Evolutionary conservation across 2,888 invertebrate genomes (phyloP), one percentile per base, ranked within the genome.

Genomic region (Flabesymbios commensalis): DNA sequence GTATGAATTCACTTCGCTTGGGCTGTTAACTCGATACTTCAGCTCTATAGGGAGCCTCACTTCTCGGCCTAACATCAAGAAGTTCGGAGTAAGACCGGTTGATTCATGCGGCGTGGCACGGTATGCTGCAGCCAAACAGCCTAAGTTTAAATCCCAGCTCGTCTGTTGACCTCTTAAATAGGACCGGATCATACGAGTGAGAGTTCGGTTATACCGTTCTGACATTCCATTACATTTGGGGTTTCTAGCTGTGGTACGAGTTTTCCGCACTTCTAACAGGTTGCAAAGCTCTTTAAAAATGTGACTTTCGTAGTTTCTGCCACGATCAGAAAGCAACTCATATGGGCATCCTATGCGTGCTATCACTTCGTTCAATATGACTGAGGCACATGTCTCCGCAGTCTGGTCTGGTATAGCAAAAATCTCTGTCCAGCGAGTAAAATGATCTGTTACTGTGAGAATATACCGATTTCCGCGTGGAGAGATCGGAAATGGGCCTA

Each of bases 61-160:
- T 54, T 68, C 68, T 26, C 61, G 49, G 31, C 67, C 63, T 0
- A 69, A 52, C 62, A 69, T 63, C 28, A 70, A 33, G 2, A 41
- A 19, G 41, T 61, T 60, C 41, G 69, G 71, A 19, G 61, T 57
- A 33, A 39, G 65, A 0, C 52, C 45, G 3, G 70, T 68, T 52
- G 56, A 57, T 22, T 64, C 48, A 33, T 68, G 68, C 10, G 29
- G 29, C 1, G 65, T 51, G 17, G 63, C 33, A 7, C 64, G 39
- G 45, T 68, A 68, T n/a, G 69, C 71, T 22, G 61, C 33, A 41
- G 54, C 31, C 4, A 67, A 41, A 64, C 52, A 62, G 1, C 62
- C 65, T 10, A 69, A 45, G 48, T 69, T 59, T 22, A 62, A 59
- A 55, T 69, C 71, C 70, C 67, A 72, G 32, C 63, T 61, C 10